These are phyloP conservation scores for Agelastica alni DNA, from an alignment of 2,888 invertebrate species.

Conservation along the genomic window DNA sequence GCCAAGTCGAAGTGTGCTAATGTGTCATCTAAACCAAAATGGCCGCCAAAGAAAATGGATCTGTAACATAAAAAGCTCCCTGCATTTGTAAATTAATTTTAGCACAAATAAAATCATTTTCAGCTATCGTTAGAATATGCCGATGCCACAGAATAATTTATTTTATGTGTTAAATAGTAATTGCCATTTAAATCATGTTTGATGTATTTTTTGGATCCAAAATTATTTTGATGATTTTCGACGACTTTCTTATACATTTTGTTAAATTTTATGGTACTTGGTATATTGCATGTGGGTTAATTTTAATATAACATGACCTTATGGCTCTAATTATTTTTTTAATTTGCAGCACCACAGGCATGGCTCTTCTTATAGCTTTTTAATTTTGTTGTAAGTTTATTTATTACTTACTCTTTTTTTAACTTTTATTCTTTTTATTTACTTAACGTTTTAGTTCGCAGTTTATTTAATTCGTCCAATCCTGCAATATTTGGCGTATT, in stretches of 20 bases:
- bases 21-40: no score
- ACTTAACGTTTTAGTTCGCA: no score
- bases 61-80: no score
- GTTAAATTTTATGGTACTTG: conserved; percentile 6
- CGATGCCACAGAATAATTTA: no score
- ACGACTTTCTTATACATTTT: not conserved
- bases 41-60: no score
- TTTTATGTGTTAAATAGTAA: no score
- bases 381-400: conserved; percentile 54
- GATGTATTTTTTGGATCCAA: not conserved
- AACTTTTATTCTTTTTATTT: conserved; percentile 26
- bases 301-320: conserved; percentile 21
- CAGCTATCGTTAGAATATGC: no score
- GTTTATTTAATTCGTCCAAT: no score
- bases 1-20: no score
- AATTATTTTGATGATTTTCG: not conserved
- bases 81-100: no score
- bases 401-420: conserved; percentile 44
- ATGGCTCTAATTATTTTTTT: conserved; percentile 45
- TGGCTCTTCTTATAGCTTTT: conserved; percentile 53
- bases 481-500: no score
- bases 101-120: no score
- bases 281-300: conserved; percentile 32
- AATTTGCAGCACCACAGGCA: conserved; percentile 56
- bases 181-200: not conserved